Evolutionary conservation across 1,140 invertebrate species (phyloP), one percentile per base, ranked within the genome.

Genomic region (Drusus annulatus): DNA sequence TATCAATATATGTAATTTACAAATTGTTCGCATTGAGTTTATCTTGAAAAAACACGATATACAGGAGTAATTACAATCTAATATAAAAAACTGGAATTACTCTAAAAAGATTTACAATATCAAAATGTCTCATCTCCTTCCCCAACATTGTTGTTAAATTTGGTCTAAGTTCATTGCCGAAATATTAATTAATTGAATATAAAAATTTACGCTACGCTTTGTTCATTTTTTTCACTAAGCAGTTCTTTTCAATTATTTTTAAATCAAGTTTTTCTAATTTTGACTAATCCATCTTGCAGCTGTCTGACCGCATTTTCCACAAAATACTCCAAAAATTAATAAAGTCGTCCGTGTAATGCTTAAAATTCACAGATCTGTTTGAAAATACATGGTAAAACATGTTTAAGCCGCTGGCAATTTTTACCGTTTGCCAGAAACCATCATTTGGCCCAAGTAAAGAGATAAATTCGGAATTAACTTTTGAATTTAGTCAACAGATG

Each of bases 51-150:
- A 21, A 19, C 56, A 17, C 23, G 56, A 60, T 60, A 23, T 60
- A 60, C 23, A 60, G 56, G 56, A 60, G 23, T 60, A 21, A 60
- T 60, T 21, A 60, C 23, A 23, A 45, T 45, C 23, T 60, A 60
- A 23, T 60, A 60, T 60, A 60, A 60, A 60, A 60, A 60, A 65
- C 25, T n/a, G 62, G 62, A 65, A 65, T 65, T 31, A 31, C 16
- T 65, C 21, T 28, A 65, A 25, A 65, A 45, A 45, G 62, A 31
- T 65, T 65, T 16, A 65, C 62, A 65, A 25, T 65, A 65, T 31
- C 62, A 65, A 65, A 65, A 65, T 31, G 19, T 63, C 23, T 63
- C 28, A 13, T 65, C 16, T 13, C 28, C 28, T 15, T 65, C 16
- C 23, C 28, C 62, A 25, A 16, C n/a, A 25, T 16, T 31, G 10